These are phyloP conservation scores for Porites cylindrica DNA, from an alignment of 92 coral and sea anemone genomes.

Conservation along the genomic window DNA sequence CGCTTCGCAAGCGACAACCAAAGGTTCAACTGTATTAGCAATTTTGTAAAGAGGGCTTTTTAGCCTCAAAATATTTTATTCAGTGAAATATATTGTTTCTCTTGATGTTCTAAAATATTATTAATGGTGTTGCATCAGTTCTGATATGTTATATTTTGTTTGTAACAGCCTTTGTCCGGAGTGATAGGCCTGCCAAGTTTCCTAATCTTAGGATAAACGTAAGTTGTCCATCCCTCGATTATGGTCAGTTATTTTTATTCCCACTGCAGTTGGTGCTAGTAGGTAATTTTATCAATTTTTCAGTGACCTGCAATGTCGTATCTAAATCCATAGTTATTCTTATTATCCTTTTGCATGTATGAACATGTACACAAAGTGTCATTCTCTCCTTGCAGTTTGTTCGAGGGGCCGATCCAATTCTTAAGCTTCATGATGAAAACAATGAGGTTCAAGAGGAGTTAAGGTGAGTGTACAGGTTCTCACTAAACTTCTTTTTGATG, in stretches of 20 bases:
- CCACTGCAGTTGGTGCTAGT: no score
- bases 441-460: conserved; percentile 91
- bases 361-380: no score
- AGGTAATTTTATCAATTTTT: no score
- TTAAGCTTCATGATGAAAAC: conserved; percentile 89
- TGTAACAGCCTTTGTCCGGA: conserved; percentile 93
- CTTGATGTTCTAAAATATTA: not conserved
- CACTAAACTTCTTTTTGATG: not conserved
- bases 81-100: not conserved
- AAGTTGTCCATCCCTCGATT: conserved; percentile 23
- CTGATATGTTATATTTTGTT: not conserved
- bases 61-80: not conserved
- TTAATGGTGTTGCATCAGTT: not conserved
- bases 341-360: no score
- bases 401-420: conserved; percentile 96
- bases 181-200: conserved; percentile 94
- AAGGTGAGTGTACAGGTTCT: conserved; percentile 64
- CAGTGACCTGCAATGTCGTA: no score
- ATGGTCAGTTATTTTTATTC: not conserved
- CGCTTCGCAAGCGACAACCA: no score
- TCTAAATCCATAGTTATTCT: not conserved
- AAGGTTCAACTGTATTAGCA: no score
- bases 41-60: no score
- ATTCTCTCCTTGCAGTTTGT: conserved; percentile 69
- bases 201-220: conserved; percentile 93